phyloP scores from a whole-genome alignment of 2,888 invertebrate genomes.

The Synanthedon tipuliformis region DNA sequence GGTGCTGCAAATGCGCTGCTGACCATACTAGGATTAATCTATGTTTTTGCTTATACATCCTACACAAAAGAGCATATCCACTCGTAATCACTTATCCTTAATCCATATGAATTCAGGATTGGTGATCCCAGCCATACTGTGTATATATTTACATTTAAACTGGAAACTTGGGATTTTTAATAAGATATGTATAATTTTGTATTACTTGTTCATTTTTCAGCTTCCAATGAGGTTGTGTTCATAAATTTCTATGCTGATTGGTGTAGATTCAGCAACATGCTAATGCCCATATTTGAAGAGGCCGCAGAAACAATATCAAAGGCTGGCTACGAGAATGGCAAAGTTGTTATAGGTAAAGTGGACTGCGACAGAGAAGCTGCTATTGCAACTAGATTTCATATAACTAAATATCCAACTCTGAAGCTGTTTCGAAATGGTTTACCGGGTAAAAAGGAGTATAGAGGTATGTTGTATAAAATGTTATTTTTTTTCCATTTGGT shows the following conservation, averaged over 20 bases:
- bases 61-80: too few relatives aligned
- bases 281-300: slow-evolving; percentile 97
- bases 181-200: not conserved
- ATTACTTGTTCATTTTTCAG: slow-evolving; percentile 71
- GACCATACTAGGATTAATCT: too few relatives aligned
- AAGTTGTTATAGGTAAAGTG: slow-evolving; percentile 94
- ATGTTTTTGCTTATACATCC: too few relatives aligned
- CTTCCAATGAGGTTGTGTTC: slow-evolving; percentile 95
- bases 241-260: slow-evolving; percentile 99
- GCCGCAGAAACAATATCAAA: slow-evolving; percentile 87
- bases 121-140: too few relatives aligned
- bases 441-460: slow-evolving; percentile 89
- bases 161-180: not conserved
- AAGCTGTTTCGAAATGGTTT: slow-evolving; percentile 94
- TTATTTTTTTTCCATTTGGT: too few relatives aligned
- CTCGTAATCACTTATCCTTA: too few relatives aligned
- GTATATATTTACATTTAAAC: not conserved
- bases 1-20: too few relatives aligned
- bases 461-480: slow-evolving; percentile 64
- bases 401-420: slow-evolving; percentile 97
- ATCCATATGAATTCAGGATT: too few relatives aligned
- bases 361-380: slow-evolving; percentile 95
- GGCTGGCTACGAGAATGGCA: slow-evolving; percentile 83
- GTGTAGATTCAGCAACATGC: slow-evolving; percentile 98
- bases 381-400: slow-evolving; percentile 91